phyloP scores from a whole-genome alignment of 2,797 vertebrate species.

The Poeciliopsis infans region DNA sequence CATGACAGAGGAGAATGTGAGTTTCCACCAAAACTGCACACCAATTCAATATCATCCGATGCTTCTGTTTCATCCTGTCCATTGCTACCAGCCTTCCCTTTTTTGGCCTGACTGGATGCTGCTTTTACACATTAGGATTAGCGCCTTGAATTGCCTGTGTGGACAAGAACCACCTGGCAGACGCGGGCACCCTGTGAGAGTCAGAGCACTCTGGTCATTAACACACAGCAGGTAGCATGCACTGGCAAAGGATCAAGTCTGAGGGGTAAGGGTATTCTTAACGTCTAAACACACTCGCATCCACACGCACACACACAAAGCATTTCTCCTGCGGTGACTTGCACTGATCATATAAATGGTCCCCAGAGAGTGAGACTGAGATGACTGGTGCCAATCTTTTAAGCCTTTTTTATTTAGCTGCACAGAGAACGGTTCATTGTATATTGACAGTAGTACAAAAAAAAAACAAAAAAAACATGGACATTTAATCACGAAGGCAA shows the following conservation, averaged over 20 bases:
- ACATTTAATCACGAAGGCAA: constrained; percentile 53
- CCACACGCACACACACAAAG: constrained; percentile 25
- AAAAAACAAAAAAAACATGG: constrained; percentile 16
- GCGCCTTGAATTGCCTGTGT: constrained; percentile 51
- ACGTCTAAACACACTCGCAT: constrained; percentile 6
- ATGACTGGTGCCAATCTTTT: constrained; percentile 38
- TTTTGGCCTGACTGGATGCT: constrained; percentile 36
- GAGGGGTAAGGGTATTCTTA: constrained; percentile 43
- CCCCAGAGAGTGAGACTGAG: constrained; percentile 44
- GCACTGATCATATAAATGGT: constrained; percentile 59
- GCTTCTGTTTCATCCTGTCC: constrained; percentile 9
- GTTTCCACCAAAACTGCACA: constrained; percentile 14
- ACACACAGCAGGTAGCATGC: constrained; percentile 55
- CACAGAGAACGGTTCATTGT: constrained; percentile 2
- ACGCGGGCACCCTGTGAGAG: constrained; percentile 46
- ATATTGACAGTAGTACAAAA: constrained; percentile 22
- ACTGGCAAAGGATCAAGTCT: constrained; percentile 40
- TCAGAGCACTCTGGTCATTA: constrained; percentile 61
- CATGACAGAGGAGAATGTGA: constrained; percentile 9
- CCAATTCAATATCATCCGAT: constrained; percentile 4
- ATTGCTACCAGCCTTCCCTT: not conserved
- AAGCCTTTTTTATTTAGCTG: constrained; percentile 42
- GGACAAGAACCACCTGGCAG: constrained; percentile 73
- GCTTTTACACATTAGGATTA: constrained; percentile 63
- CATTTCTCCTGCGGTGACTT: constrained; percentile 9